These are phyloP conservation scores for Teinopalpus imperialis DNA, from an alignment of 2,888 invertebrate genomes.

Conservation along the genomic window DNA sequence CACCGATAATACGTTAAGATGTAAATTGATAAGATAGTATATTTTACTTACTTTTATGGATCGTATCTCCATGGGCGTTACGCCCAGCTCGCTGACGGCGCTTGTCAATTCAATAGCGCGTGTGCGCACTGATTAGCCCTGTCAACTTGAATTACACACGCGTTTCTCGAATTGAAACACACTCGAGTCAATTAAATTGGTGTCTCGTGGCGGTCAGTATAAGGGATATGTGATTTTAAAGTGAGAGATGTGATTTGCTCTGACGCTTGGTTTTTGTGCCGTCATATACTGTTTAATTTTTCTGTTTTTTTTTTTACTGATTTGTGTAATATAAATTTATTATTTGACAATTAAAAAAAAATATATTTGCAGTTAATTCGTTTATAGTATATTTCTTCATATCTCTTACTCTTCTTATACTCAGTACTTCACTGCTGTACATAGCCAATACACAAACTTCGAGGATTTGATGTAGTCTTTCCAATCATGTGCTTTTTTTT, in stretches of 20 bases:
- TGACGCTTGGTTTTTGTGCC: not conserved
- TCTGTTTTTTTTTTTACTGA: too few relatives aligned
- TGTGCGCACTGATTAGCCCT: conserved; percentile 28
- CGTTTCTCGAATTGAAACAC: conserved; percentile 28
- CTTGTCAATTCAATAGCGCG: conserved; percentile 28
- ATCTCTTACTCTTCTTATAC: too few relatives aligned
- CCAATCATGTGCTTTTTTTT: too few relatives aligned
- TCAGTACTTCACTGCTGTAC: too few relatives aligned
- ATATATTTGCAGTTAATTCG: too few relatives aligned
- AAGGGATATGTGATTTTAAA: conserved; percentile 20
- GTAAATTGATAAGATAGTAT: conserved; percentile 13
- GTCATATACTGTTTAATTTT: not conserved
- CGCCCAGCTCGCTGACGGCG: conserved; percentile 20
- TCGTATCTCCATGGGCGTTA: conserved; percentile 16
- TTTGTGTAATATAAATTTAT: too few relatives aligned
- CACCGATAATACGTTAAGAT: too few relatives aligned
- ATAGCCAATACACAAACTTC: too few relatives aligned
- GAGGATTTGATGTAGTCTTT: too few relatives aligned
- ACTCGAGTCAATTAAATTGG: conserved; percentile 26
- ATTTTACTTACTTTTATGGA: conserved; percentile 21
- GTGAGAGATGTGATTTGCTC: conserved; percentile 12
- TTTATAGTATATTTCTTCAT: too few relatives aligned
- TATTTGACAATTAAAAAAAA: too few relatives aligned
- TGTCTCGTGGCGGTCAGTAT: conserved; percentile 17
- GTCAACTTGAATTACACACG: conserved; percentile 30